These are phyloP conservation scores for Lepeophtheirus salmonis DNA, from an alignment of 1,140 invertebrate species.

Conservation along the genomic window DNA sequence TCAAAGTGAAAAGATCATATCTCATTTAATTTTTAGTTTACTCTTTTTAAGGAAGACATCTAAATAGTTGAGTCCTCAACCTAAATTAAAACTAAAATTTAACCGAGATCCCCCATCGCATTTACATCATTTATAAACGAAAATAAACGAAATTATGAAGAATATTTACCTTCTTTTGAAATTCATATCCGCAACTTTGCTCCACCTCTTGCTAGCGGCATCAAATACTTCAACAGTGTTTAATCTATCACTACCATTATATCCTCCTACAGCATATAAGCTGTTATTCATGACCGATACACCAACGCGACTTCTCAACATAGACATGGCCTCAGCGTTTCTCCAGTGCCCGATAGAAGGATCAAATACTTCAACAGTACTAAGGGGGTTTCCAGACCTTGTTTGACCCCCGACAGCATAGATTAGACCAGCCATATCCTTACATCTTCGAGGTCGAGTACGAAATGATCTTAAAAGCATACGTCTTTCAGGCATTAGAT, in stretches of 20 bases:
- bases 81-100: too few species aligned
- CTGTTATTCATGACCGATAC: constrained; percentile 53
- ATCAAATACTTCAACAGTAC: constrained; percentile 69
- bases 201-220: constrained; percentile 50
- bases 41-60: too few species aligned
- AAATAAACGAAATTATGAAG: too few species aligned
- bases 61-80: too few species aligned
- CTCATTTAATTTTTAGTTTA: too few species aligned
- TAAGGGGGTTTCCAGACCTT: constrained; percentile 59
- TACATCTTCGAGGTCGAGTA: constrained; percentile 51
- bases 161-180: constrained; percentile 52
- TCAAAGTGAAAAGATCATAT: background rate
- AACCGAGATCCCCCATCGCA: too few species aligned
- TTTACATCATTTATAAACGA: too few species aligned
- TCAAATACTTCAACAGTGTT: constrained; percentile 76
- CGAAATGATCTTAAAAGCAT: constrained; percentile 51
- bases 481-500: constrained; percentile 61
- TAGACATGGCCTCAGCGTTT: constrained; percentile 63
- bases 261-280: constrained; percentile 39
- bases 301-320: constrained; percentile 58
- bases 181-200: constrained; percentile 55
- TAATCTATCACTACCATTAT: constrained; percentile 59
- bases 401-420: constrained; percentile 72
- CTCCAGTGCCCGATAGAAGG: constrained; percentile 50
- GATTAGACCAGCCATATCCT: constrained; percentile 47